Base-by-base conservation (phyloP, 2,113 vertebrate genomes). In the Myodes glareolus region DNA sequence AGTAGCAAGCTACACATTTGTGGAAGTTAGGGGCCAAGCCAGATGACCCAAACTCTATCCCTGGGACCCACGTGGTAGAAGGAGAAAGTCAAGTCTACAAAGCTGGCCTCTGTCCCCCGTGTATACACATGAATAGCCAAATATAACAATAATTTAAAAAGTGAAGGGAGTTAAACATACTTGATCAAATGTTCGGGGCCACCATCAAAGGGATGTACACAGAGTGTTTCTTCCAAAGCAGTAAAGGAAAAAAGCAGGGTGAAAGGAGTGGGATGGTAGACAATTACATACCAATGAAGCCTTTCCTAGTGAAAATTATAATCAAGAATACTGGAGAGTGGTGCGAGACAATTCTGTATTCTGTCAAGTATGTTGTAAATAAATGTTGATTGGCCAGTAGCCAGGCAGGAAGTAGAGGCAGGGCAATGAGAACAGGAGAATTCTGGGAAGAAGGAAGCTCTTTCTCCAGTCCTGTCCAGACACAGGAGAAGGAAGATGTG, bases 221-320 rank as follows among this genome's bases (percentile, higher is more conserved):
- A 45, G 42, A 27, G 1, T 36, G 65, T 52, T 75, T 88, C 29
- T 94, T 97, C 25, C 21, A 89, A 39, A 27, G 92, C 68, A 96
- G 9, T 42, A 42, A 91, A 84, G 75, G 10, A 2, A 25, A 52
- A 88, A 93, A 70, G 63, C 7, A 52, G 14, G 94, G 47, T 77
- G 55, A 2, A 8, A 7, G 77, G 77, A 73, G 31, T 33, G 39
- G 21, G 14, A 6, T 55, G 82, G 84, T 63, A n/a, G 36, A 85
- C 77, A 47, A 70, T 73, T 65, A 75, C 92, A 45, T 77, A 90
- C 85, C 39, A 93, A 80, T 33, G 67, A 92, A 93, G 39, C 6
- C 21, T 68, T 86, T 88, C 84, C 91, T 89, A 50, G 50, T 84
- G 63, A 84, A 94, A 89, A 76, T 36, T 11, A 16, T 11, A 14